These are phyloP conservation scores for Bombylius major DNA, from an alignment of 2,888 invertebrate genomes.

Conservation along the genomic window DNA sequence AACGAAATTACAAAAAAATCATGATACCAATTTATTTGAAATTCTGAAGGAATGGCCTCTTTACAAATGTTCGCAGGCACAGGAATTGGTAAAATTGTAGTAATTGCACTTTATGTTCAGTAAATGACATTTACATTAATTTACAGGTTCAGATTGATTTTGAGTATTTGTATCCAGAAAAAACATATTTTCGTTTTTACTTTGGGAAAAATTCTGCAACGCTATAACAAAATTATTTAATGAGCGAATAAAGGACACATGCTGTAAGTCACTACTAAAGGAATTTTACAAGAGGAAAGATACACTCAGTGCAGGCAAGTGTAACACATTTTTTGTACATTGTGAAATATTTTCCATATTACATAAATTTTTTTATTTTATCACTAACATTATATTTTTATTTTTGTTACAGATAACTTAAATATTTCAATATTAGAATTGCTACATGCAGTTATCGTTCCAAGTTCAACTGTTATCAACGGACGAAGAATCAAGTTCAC, in stretches of 20 bases:
- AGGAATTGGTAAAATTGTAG: background rate
- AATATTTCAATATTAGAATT: too few species aligned
- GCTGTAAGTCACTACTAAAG: background rate
- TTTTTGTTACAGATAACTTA: too few species aligned
- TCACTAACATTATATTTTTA: too few species aligned
- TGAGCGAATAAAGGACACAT: background rate
- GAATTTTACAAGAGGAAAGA: background rate
- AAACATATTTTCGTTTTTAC: background rate
- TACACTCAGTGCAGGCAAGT: background rate
- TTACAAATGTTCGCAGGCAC: constrained; percentile 1
- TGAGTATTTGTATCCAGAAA: background rate
- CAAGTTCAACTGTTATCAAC: too few species aligned
- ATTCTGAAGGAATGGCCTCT: background rate
- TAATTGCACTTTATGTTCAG: background rate
- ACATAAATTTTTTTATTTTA: too few species aligned
- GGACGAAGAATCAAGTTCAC: too few species aligned
- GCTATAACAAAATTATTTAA: background rate
- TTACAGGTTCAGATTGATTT: constrained; percentile 1
- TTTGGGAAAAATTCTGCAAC: constrained; percentile 1
- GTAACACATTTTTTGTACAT: background rate
- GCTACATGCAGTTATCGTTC: too few species aligned
- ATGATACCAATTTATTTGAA: background rate
- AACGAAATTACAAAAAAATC: background rate
- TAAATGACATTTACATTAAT: background rate
- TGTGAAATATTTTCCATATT: too few species aligned